phyloP scores from a whole-genome alignment of 2,113 vertebrate species.

The Craseonycteris thonglongyai region DNA sequence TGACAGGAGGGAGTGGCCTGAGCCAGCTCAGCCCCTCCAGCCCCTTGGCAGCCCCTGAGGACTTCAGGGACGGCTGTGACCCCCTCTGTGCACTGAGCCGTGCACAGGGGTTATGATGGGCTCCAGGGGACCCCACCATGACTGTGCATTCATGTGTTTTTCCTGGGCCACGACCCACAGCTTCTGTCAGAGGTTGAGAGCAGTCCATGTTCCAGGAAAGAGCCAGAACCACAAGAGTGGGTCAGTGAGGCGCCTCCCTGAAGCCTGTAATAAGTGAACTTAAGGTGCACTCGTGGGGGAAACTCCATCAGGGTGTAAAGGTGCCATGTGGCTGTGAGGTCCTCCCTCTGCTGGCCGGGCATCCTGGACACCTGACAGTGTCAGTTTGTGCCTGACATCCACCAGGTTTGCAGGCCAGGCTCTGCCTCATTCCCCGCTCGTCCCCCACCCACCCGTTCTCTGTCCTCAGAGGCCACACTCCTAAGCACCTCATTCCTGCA shows the following conservation, averaged over 20 bases:
- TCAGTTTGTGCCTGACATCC: background rate
- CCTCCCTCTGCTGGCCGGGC: accelerated
- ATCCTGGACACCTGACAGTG: accelerated
- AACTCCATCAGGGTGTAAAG: background rate
- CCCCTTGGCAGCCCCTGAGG: background rate
- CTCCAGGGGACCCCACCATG: too few species aligned
- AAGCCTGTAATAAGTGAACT: background rate
- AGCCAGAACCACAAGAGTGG: background rate
- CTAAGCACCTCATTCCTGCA: background rate
- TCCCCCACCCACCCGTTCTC: accelerated
- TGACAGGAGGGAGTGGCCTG: background rate
- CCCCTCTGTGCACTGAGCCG: background rate
- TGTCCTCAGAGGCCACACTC: background rate
- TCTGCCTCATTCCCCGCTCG: accelerated
- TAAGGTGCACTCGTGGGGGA: accelerated
- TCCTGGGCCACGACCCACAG: accelerated
- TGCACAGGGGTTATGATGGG: accelerated
- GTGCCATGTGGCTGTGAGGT: accelerated
- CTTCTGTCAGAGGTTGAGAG: background rate
- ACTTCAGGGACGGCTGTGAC: background rate
- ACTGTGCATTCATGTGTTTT: background rate
- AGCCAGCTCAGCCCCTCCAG: background rate
- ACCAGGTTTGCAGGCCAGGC: accelerated
- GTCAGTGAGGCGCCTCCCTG: background rate
- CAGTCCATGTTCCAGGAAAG: background rate